phyloP scores from a whole-genome alignment of 2,888 invertebrate species.

The Xestia sexstrigata region DNA sequence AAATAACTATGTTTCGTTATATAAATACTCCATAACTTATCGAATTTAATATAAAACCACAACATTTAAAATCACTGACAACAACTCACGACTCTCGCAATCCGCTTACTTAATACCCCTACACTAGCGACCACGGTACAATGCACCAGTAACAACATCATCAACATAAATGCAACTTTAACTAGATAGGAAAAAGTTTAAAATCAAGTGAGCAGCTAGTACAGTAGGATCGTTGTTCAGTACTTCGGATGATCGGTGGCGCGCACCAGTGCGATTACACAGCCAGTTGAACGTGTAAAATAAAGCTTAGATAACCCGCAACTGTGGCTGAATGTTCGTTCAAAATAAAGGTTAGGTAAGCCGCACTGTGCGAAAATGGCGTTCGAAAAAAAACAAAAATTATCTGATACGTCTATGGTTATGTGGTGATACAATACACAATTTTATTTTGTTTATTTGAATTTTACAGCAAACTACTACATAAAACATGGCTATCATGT shows the following conservation, averaged over 20 bases:
- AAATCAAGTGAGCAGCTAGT: conserved; percentile 15
- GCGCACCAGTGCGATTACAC: conserved; percentile 77
- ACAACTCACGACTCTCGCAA: conserved; percentile 20
- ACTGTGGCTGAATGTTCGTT: conserved; percentile 32
- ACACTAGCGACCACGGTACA: conserved; percentile 52
- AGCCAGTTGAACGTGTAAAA: conserved; percentile 75
- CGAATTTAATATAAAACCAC: neutral
- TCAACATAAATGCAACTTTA: conserved; percentile 31
- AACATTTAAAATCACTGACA: conserved; percentile 6
- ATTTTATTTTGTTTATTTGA: neutral
- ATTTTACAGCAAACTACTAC: neutral
- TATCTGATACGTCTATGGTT: neutral
- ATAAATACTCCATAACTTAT: conserved; percentile 10
- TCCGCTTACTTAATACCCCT: conserved; percentile 60
- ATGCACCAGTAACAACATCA: conserved; percentile 45
- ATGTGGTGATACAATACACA: neutral
- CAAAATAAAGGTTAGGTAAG: conserved; percentile 39
- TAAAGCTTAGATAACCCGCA: conserved; percentile 54
- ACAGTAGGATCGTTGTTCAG: conserved; percentile 61
- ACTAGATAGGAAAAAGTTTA: neutral
- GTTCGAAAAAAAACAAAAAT: neutral
- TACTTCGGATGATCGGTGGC: conserved; percentile 70
- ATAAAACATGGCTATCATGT: neutral
- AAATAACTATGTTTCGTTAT: neutral
- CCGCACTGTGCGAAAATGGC: neutral